Conservation (phyloP, 2,113 vertebrate species). For the Crotophaga sulcirostris region DNA sequence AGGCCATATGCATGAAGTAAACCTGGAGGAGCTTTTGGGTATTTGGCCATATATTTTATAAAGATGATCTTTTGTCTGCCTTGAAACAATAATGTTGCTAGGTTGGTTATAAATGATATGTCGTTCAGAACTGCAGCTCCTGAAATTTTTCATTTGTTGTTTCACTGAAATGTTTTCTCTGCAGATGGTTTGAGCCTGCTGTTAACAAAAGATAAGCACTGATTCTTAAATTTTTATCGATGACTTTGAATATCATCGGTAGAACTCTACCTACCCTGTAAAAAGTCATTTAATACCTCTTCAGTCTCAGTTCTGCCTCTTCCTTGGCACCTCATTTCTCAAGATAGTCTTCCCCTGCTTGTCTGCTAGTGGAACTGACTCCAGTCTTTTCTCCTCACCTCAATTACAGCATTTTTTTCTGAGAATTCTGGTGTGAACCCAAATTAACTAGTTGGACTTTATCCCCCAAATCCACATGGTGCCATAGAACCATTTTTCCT, state of each 20-base stretch:
- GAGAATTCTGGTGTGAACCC: background rate
- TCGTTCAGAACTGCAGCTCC: background rate
- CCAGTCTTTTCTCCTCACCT: background rate
- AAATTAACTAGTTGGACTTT: background rate
- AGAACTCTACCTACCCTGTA: background rate
- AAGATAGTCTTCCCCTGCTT: background rate
- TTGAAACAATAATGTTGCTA: conserved; percentile 44
- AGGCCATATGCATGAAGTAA: conserved; percentile 40
- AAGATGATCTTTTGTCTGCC: background rate
- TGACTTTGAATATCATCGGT: background rate
- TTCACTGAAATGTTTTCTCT: background rate
- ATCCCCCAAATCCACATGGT: background rate
- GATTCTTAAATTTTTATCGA: background rate
- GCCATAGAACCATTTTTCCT: background rate
- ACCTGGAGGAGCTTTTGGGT: conserved; percentile 26
- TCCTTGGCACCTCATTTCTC: background rate
- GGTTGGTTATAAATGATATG: background rate
- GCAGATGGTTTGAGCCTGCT: background rate
- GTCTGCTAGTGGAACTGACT: background rate
- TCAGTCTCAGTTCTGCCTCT: background rate
- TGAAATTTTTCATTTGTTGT: background rate
- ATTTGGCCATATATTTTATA: conserved; percentile 29
- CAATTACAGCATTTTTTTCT: background rate
- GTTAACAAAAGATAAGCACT: background rate
- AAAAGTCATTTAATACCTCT: background rate